Conservation (phyloP, 2,113 vertebrate species). For the Ploceus nigricollis region DNA sequence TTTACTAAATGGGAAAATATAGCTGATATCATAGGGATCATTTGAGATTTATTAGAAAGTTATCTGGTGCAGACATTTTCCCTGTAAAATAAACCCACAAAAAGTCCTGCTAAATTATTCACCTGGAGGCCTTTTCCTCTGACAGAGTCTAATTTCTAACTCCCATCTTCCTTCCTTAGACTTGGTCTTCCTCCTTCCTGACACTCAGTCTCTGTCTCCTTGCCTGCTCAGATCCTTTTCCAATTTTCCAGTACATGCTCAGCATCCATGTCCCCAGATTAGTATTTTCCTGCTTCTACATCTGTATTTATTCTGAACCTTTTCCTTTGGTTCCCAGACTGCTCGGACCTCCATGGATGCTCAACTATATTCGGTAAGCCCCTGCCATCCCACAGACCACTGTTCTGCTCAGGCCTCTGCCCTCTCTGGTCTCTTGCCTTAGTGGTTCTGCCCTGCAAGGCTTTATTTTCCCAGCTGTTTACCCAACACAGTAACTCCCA, state of each 20-base stretch:
- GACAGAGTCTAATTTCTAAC: background rate
- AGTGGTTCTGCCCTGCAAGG: background rate
- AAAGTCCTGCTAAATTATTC: background rate
- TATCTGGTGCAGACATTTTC: background rate
- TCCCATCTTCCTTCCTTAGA: background rate
- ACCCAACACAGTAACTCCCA: background rate
- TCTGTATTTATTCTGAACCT: constrained; percentile 13
- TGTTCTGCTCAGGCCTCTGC: background rate
- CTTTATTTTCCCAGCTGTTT: background rate
- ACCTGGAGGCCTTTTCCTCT: background rate
- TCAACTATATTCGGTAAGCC: background rate
- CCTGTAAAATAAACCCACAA: background rate
- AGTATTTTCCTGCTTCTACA: background rate
- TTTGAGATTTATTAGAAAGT: background rate
- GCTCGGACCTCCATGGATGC: constrained; percentile 1
- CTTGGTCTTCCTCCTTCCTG: background rate
- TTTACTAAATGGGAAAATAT: background rate
- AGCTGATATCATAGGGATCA: background rate
- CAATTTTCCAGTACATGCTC: background rate
- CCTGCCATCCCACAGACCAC: background rate
- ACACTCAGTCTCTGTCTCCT: background rate
- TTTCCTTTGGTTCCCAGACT: constrained; percentile 37
- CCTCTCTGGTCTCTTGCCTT: background rate
- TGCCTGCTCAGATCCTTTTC: background rate
- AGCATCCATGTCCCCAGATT: background rate